phyloP scores from a whole-genome alignment of 2,113 vertebrate genomes.

The Piprites chloris region DNA sequence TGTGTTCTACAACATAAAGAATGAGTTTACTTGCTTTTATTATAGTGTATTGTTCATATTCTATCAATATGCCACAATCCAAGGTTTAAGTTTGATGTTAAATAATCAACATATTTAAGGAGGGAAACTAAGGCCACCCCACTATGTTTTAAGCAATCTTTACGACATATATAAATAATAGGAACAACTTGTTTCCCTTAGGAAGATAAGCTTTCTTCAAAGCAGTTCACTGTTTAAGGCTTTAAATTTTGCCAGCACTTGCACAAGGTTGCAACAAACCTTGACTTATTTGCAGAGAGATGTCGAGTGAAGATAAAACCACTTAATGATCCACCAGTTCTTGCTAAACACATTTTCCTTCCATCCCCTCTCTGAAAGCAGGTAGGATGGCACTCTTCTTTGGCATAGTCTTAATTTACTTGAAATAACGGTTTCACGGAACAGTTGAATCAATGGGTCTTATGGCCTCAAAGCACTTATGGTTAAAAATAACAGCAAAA shows the following conservation, averaged over 20 bases:
- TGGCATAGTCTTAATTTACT: background rate
- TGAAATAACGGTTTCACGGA: background rate
- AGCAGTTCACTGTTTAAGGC: conserved; percentile 76
- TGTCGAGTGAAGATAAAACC: conserved; percentile 66
- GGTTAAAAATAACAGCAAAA: background rate
- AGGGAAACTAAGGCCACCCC: background rate
- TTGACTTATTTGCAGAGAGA: conserved; percentile 85
- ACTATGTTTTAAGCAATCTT: background rate
- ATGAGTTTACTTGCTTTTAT: background rate
- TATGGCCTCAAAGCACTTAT: background rate
- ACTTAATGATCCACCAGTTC: conserved; percentile 72
- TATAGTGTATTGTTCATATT: background rate
- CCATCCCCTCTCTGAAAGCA: conserved; percentile 3
- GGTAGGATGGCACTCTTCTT: conserved; percentile 9
- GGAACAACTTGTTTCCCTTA: conserved; percentile 47
- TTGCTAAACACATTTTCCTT: conserved; percentile 64
- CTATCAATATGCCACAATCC: background rate
- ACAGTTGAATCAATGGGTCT: background rate
- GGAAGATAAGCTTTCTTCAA: conserved; percentile 66
- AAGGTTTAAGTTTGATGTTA: background rate
- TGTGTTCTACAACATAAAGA: background rate
- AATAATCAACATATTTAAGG: background rate
- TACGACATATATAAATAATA: conserved; percentile 17
- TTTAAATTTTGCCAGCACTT: conserved; percentile 75
- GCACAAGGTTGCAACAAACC: conserved; percentile 75